Evolutionary conservation across 2,888 invertebrate genomes (phyloP).

Genomic region (Tromatobia lineatoria): DNA sequence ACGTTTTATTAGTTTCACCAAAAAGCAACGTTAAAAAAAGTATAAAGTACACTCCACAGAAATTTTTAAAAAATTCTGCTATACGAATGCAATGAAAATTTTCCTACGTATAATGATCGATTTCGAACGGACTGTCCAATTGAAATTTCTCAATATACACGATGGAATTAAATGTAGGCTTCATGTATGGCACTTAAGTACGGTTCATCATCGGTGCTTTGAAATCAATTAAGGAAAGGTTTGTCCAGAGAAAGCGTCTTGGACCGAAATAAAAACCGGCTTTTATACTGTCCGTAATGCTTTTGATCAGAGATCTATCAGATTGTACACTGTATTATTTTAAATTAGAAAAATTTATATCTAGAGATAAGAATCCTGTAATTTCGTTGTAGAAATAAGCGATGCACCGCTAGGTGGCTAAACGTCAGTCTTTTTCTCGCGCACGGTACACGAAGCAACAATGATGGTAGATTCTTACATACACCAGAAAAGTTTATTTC

Average conservation of each 20-base stretch:
- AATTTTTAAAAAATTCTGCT: too few species aligned
- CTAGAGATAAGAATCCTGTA: background rate
- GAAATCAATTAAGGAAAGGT: conserved; percentile 69
- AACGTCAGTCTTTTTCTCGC: background rate
- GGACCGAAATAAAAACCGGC: background rate
- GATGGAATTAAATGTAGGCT: conserved; percentile 32
- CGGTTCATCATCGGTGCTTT: conserved; percentile 67
- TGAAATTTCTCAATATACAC: conserved; percentile 18
- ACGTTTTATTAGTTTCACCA: too few species aligned
- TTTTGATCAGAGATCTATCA: background rate
- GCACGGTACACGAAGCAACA: background rate
- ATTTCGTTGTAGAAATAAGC: background rate
- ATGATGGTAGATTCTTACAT: too few species aligned
- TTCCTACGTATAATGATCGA: background rate
- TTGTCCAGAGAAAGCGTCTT: conserved; percentile 66
- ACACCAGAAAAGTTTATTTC: too few species aligned
- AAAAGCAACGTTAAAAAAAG: too few species aligned
- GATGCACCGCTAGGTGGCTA: background rate
- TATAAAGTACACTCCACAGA: too few species aligned
- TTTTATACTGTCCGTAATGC: background rate
- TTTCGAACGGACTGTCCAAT: conserved; percentile 3
- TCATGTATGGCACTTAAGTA: conserved; percentile 46
- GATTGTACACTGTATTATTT: background rate
- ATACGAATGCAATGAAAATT: conserved; percentile 2
- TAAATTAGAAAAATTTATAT: background rate